These are phyloP conservation scores for Chymomyza amoena DNA, from an alignment of 2,888 invertebrate genomes.

Conservation along the genomic window DNA sequence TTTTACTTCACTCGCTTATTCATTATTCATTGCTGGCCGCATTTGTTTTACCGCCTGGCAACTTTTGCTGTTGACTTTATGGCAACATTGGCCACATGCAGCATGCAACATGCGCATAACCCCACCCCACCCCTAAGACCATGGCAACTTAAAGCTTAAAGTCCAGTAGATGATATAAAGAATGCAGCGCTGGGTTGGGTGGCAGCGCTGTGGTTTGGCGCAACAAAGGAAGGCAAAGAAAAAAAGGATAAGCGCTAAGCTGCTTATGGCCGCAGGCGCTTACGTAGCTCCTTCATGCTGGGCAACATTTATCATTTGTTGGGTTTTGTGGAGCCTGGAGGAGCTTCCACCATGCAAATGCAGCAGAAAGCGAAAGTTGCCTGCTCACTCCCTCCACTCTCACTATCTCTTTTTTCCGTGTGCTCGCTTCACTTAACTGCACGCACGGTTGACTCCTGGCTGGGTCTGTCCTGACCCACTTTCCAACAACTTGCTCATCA, in stretches of 20 bases:
- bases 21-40: constrained; percentile 58
- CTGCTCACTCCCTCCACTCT: background rate
- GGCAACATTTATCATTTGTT: background rate
- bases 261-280: background rate
- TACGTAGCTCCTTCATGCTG: background rate
- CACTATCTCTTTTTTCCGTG: background rate
- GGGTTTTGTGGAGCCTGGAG: background rate
- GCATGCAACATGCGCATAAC: background rate
- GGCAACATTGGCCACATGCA: background rate
- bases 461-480: background rate
- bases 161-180: background rate
- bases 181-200: background rate
- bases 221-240: background rate
- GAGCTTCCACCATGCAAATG: background rate
- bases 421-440: background rate
- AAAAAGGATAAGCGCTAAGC: constrained; percentile 5
- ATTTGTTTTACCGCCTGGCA: constrained; percentile 22
- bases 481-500: background rate
- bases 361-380: background rate
- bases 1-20: constrained; percentile 33
- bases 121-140: too few relatives aligned
- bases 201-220: background rate
- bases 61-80: background rate
- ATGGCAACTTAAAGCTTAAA: background rate
- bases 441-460: background rate